Evolutionary conservation across 53 echinoderm and acorn worm species (phyloP).

Genomic region (Holothuria leucospilota): DNA sequence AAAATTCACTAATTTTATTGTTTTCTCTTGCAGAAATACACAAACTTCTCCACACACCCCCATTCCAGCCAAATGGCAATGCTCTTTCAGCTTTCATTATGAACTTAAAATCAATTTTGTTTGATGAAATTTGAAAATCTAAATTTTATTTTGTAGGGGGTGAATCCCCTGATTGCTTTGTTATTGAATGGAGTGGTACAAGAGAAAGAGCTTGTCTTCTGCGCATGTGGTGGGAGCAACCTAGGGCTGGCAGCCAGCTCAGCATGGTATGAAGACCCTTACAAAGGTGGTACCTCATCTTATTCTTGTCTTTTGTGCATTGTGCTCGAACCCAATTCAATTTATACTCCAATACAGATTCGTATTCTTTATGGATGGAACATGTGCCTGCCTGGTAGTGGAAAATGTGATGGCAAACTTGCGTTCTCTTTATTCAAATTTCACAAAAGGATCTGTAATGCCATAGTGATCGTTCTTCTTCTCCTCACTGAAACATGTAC

Average conservation of each 20-base stretch:
- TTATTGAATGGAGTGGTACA: constrained; percentile 8
- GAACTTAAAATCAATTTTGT: constrained; percentile 11
- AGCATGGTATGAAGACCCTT: constrained; percentile 47
- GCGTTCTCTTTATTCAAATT: too few relatives aligned
- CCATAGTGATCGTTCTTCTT: too few relatives aligned
- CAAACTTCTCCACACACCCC: constrained; percentile 39
- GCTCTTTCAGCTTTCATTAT: constrained; percentile 40
- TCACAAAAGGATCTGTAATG: too few relatives aligned
- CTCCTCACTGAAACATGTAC: not conserved
- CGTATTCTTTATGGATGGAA: too few relatives aligned
- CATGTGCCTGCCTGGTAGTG: too few relatives aligned
- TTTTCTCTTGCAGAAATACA: constrained; percentile 47
- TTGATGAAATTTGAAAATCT: constrained; percentile 17
- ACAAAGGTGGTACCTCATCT: constrained; percentile 46
- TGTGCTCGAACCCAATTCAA: constrained; percentile 8
- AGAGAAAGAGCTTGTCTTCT: constrained; percentile 39
- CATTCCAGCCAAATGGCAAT: constrained; percentile 44
- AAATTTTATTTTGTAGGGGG: not conserved
- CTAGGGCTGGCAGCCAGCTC: constrained; percentile 20
- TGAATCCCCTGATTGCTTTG: constrained; percentile 16
- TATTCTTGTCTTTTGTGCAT: constrained; percentile 38
- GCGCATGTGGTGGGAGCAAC: constrained; percentile 44
- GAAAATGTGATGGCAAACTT: too few relatives aligned
- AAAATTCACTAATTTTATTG: constrained; percentile 32
- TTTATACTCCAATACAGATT: too few relatives aligned